phyloP scores from a whole-genome alignment of 2,113 vertebrate species.

The Gallinago undulata region DNA sequence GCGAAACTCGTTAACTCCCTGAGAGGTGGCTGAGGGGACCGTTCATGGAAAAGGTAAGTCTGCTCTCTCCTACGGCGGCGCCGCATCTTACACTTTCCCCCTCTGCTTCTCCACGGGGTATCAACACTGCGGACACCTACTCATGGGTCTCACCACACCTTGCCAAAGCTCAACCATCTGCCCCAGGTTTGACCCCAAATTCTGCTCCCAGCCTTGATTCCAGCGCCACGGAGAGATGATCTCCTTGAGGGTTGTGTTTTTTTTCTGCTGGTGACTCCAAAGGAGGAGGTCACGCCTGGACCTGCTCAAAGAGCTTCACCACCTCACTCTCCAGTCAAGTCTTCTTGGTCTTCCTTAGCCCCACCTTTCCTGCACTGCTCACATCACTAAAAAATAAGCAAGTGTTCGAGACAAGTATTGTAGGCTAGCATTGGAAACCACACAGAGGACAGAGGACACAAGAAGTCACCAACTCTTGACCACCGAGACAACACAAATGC shows the following conservation, averaged over 20 bases:
- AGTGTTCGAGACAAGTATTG: not conserved
- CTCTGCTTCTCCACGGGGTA: not conserved
- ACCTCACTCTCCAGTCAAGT: not conserved
- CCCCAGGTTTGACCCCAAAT: not conserved
- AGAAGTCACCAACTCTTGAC: not conserved
- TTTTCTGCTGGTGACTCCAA: not conserved
- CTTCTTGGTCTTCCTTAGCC: not conserved
- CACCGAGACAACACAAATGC: not conserved
- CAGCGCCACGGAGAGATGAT: not conserved
- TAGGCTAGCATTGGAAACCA: not conserved
- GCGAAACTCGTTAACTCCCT: constrained; percentile 13
- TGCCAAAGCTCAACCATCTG: not conserved
- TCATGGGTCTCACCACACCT: not conserved
- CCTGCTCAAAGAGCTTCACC: not conserved
- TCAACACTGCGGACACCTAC: not conserved
- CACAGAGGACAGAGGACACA: not conserved
- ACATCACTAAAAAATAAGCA: not conserved
- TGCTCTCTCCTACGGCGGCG: not conserved
- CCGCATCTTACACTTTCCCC: not conserved
- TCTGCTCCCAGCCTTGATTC: not conserved
- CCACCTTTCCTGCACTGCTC: not conserved
- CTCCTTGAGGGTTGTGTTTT: not conserved
- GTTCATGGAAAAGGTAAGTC: not conserved
- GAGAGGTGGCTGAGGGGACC: not conserved
- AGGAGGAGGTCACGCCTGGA: not conserved